phyloP scores from a whole-genome alignment of 2,888 invertebrate species.

The Drosophila anomelani region DNA sequence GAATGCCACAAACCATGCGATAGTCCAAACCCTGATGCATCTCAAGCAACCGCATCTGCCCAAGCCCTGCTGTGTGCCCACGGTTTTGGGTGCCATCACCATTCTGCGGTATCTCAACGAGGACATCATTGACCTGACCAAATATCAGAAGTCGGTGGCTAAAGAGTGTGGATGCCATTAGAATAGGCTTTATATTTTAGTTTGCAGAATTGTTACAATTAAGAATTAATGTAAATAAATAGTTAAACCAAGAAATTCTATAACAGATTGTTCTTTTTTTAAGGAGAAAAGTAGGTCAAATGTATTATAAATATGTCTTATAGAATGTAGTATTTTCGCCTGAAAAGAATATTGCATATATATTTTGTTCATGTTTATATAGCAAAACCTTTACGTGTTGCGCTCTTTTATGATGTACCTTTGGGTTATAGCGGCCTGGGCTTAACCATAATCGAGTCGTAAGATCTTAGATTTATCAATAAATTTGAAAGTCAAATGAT shows the following conservation, averaged over 20 bases:
- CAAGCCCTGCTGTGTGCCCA: conserved; percentile 97
- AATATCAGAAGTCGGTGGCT: conserved; percentile 98
- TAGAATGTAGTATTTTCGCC: too few species aligned
- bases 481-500: conserved; percentile 65
- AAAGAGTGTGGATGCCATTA: conserved; percentile 98
- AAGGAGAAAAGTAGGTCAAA: background rate
- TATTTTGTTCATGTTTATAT: conserved; percentile 18
- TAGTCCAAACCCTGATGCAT: conserved; percentile 96
- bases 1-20: conserved; percentile 98
- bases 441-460: conserved; percentile 43
- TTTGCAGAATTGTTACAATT: background rate
- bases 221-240: conserved; percentile 10
- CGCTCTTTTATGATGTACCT: conserved; percentile 41
- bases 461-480: conserved; percentile 74
- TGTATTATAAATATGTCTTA: background rate
- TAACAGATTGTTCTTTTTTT: background rate
- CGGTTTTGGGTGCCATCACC: conserved; percentile 93
- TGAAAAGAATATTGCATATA: background rate
- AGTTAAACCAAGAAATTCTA: background rate
- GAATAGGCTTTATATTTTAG: conserved; percentile 45
- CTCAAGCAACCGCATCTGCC: conserved; percentile 92
- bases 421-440: conserved; percentile 28
- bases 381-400: conserved; percentile 20
- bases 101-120: conserved; percentile 96
- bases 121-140: conserved; percentile 94